Evolutionary conservation across 2,113 vertebrate genomes (phyloP), one percentile per base, ranked within the genome.

Genomic region (Lichenostomus cassidix): DNA sequence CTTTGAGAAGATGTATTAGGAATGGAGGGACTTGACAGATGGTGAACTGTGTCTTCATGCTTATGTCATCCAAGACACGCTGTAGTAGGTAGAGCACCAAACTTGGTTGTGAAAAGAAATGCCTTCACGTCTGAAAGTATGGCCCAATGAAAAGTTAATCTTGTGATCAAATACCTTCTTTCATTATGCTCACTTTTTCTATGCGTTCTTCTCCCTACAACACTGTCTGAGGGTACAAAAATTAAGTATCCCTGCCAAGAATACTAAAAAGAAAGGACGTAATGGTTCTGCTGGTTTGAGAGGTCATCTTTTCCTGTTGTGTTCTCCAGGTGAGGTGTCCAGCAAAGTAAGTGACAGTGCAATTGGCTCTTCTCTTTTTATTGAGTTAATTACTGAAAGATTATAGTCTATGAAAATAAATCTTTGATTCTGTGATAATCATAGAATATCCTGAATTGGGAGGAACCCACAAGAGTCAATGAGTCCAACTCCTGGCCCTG

Each of bases 251-350:
- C 1, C 2, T 29, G 11, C 18, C 49, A 10, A 29, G 10, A 29
- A 46, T 31, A 28, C 22, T 19, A 21, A 71, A 82, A 90, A 82
- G 24, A 75, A 69, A 37, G n/a, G 29, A 56, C 3, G n/a, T 6
- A 87, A 64, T 16, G 47, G n/a, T 53, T 80, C 31, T 84, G 55
- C 31, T 90, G 44, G 83, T 75, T 68, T 93, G 63, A 94, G 42
- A 94, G 75, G 25, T 31, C 50, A 42, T 39, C 37, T 74, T 69
- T 62, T 62, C 23, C 37, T 75, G 25, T 65, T 93, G 31, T 76
- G 71, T 24, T 65, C 8, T 90, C 67, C 41, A 80, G 70, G 7
- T 31, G 20, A 82, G 2, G 16, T 42, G 42, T 77, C 69, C 60
- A 90, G 62, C 55, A 80, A 33, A 37, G 20, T 41, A 94, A 94